Base-by-base conservation (phyloP, 2,113 vertebrate genomes). In the Myiagra hebetior region DNA sequence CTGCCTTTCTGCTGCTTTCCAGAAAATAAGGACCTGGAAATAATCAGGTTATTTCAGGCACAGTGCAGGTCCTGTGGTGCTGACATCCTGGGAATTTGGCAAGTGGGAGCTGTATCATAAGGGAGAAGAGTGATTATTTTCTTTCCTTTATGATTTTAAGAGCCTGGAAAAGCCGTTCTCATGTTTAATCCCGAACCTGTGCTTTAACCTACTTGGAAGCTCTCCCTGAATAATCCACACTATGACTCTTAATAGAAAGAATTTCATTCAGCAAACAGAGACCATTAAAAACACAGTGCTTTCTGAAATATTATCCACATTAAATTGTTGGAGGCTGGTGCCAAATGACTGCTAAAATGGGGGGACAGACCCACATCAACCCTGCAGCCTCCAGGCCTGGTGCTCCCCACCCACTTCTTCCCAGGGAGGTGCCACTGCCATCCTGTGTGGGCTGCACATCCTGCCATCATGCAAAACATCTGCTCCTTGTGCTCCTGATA, bases 141-240 rank as follows among this genome's bases (percentile, higher is more conserved):
- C 74, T 37, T 69, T 80, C 16, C 26, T 59, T 46, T 15, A 13
- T 44, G 19, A 30, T 73, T 95, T 92, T 55, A 56, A 76, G 62
- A 73, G 20, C 57, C 74, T 64, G 47, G 24, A 64, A 91, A 87
- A 79, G 37, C 19, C 11, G 44, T 89, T 72, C 30, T 57, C 21
- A 2, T 63, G 33, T 63, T 81, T 87, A 56, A 70, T 85, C 56
- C 23, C 2, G 4, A 42, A 87, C 68, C 55, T 95, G 50, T 74
- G 26, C 33, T 95, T 91, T 91, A 74, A 70, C 91, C 73, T 94
- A 87, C 70, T 91, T 94, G 92, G 87, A 97, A 93, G 37, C 41
- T 42, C 22, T 95, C 62, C 85, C 62, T 93, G 88, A 88, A 94
- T 69, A 83, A 79, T 63, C 75, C 33, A 37, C n/a, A 87, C 53